Evolutionary conservation across 37 sponge, comb jelly and placozoan genomes (phyloP).

Genomic region (Geodia barretti): DNA sequence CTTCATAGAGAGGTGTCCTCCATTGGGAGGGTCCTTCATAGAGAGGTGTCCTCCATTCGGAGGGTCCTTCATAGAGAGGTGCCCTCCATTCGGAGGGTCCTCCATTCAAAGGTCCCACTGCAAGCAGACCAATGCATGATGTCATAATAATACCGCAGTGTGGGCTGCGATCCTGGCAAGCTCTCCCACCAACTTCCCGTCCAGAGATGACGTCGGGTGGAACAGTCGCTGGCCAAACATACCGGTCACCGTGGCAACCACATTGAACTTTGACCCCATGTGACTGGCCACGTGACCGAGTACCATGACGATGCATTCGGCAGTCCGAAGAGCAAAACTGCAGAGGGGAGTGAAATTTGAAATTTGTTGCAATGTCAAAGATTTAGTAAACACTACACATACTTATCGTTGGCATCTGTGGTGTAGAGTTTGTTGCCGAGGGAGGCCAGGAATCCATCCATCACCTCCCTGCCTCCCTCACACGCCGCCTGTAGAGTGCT

Average conservation of each 20-base stretch:
- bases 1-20: neutral
- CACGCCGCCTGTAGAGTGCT: slow-evolving; percentile 17
- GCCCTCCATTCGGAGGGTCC: too few species aligned
- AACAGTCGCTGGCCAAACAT: slow-evolving; percentile 63
- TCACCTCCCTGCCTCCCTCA: slow-evolving; percentile 10
- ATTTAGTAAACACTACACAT: too few species aligned
- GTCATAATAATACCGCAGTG: slow-evolving; percentile 54
- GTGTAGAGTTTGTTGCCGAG: slow-evolving; percentile 67
- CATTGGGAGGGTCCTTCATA: too few species aligned
- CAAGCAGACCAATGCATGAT: too few species aligned
- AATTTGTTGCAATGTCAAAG: neutral
- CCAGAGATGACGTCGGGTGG: slow-evolving; percentile 48
- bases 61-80: neutral
- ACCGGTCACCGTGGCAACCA: slow-evolving; percentile 14
- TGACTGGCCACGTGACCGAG: slow-evolving; percentile 50
- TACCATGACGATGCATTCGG: slow-evolving; percentile 63
- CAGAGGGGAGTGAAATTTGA: neutral
- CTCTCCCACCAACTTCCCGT: slow-evolving; percentile 46
- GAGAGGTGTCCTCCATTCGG: neutral
- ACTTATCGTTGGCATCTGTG: slow-evolving; percentile 35
- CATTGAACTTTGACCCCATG: slow-evolving; percentile 13
- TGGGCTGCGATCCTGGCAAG: slow-evolving; percentile 61
- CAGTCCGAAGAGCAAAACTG: slow-evolving; percentile 17
- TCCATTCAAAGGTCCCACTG: too few species aligned
- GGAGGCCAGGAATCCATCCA: slow-evolving; percentile 56